phyloP scores from a whole-genome alignment of 1,140 invertebrate genomes.

The Lordiphosa stackelbergi region DNA sequence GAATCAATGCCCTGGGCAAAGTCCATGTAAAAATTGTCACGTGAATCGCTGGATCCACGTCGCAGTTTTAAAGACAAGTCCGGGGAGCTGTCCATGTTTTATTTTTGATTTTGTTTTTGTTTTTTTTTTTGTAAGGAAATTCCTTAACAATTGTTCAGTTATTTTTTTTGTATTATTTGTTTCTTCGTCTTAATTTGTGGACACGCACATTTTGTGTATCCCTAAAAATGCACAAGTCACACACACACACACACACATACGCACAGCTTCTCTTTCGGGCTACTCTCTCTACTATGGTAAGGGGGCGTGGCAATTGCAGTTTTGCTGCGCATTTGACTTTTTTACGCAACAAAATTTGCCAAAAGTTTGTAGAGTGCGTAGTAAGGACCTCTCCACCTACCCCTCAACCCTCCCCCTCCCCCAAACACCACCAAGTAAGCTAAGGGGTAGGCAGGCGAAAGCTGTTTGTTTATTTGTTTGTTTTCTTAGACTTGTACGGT shows the following conservation, averaged over 20 bases:
- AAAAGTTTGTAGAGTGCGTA: slow-evolving; percentile 6
- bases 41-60: slow-evolving; percentile 88
- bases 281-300: slow-evolving; percentile 13
- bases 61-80: slow-evolving; percentile 88
- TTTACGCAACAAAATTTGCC: slow-evolving; percentile 51
- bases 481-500: slow-evolving; percentile 10
- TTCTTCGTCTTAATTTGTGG: slow-evolving; percentile 19
- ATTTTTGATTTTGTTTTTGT: slow-evolving; percentile 1
- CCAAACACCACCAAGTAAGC: not conserved
- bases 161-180: not conserved
- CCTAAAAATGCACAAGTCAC: slow-evolving; percentile 37
- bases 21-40: slow-evolving; percentile 92
- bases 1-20: slow-evolving; percentile 92
- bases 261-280: slow-evolving; percentile 16
- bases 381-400: slow-evolving; percentile 4
- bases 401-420: not conserved
- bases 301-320: slow-evolving; percentile 68
- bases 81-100: slow-evolving; percentile 84
- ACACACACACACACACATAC: slow-evolving; percentile 20
- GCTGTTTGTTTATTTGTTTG: slow-evolving; percentile 22
- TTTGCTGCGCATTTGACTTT: slow-evolving; percentile 67
- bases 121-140: slow-evolving; percentile 1
- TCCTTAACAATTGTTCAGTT: slow-evolving; percentile 12
- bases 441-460: slow-evolving; percentile 2
- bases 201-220: slow-evolving; percentile 52